phyloP scores from a whole-genome alignment of 2,113 vertebrate species.

The Scalopus aquaticus region DNA sequence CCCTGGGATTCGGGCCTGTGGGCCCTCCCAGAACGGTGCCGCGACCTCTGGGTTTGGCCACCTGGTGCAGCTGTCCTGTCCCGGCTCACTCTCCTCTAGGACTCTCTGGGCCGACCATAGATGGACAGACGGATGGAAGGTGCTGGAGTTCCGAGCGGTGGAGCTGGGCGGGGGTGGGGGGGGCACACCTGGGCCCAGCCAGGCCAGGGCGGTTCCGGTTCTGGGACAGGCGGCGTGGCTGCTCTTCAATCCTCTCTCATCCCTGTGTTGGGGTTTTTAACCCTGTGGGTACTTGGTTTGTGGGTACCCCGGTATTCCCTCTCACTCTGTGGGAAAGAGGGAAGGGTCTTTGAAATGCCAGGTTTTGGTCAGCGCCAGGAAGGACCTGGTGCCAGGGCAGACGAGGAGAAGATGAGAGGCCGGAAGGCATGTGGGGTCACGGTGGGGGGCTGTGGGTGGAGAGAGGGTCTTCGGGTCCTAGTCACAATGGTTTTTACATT shows the following conservation, averaged over 20 bases:
- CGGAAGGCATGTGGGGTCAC: too few relatives aligned
- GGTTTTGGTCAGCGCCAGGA: neutral
- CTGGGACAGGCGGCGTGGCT: fast-evolving
- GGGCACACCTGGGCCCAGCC: neutral
- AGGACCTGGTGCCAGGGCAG: neutral
- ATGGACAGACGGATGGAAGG: neutral
- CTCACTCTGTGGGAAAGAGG: neutral
- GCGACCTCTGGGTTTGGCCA: neutral
- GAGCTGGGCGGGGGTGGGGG: too few relatives aligned
- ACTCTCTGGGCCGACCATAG: neutral
- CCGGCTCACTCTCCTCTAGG: neutral
- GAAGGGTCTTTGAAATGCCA: neutral
- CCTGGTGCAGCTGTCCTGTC: neutral
- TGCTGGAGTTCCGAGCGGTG: too few relatives aligned
- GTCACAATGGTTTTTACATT: neutral
- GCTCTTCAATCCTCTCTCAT: neutral
- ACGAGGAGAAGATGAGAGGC: neutral
- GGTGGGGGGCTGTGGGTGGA: too few relatives aligned
- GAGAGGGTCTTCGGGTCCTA: neutral
- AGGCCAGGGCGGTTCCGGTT: too few relatives aligned
- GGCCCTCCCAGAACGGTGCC: neutral
- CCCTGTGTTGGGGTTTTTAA: neutral
- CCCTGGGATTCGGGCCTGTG: neutral
- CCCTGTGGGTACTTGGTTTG: too few relatives aligned
- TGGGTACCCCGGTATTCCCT: neutral